Base-by-base conservation (phyloP, 1,140 invertebrate species). In the Lepidurus couesii region DNA sequence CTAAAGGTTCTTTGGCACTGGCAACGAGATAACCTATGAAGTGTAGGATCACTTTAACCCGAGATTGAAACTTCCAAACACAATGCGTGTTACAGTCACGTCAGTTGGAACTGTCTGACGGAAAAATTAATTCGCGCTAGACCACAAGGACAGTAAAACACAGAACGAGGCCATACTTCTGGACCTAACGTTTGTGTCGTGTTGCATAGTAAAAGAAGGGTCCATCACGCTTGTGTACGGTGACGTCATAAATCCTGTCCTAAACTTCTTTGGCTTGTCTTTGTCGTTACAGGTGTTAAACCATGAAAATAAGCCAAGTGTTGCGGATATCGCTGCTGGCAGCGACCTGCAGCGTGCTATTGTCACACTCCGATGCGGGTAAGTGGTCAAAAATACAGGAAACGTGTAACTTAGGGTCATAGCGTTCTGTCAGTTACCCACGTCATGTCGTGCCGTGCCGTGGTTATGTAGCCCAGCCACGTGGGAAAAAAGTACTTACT, bases 311-410 rank as follows among this genome's bases (percentile, higher is more conserved):
- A 65, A 65, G 53, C 8, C 53, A 65, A 21, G 53, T 65, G 53
- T 65, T 21, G 53, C 53, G 53, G 53, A 65, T 65, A 65, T 65
- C 53, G 53, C 53, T 65, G 53, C 53, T 65, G 53, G 53, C 53
- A 65, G 53, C 53, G 53, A 65, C n/a, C 53, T 65, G 53, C 8
- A 11, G 53, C 53, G 53, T 65, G 53, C 53, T 65, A 5, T 65
- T 65, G 53, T 65, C 53, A 65, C 21, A 65, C 53, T 65, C 53
- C 16, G 8, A 65, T 65, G 53, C 53, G 21, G 53, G 53, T 65
- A 65, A 65, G 53, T 65, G 53, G 53, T 21, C 34, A 34, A 3
- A 34, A 8, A 11, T 65, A 16, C 53, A 65, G 53, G 53, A 65
- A 65, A 65, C 53, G 53, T 21, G 16, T 21, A n/a, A 21, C 16